Percentiles rank a stretch among this genome's conserved stretches.
These are phyloP conservation scores for Nothura maculosa DNA, from an alignment of 2,797 vertebrate species.

Conservation along the genomic window DNA sequence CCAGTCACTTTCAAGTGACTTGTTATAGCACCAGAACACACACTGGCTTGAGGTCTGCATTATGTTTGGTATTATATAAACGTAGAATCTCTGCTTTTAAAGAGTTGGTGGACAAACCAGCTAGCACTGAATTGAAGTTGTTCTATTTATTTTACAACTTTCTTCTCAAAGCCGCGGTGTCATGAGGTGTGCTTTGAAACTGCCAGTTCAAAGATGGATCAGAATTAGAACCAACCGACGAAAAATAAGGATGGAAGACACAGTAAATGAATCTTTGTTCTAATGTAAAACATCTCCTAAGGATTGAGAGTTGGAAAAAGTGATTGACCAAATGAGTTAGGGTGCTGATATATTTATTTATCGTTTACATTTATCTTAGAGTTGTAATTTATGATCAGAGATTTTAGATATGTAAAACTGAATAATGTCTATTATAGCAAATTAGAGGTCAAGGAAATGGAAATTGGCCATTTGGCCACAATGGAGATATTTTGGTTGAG, in stretches of 20 bases:
- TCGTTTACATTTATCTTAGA: not conserved
- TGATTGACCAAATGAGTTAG: not conserved
- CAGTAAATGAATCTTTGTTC: not conserved
- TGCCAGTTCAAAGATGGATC: not conserved
- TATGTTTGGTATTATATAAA: not conserved
- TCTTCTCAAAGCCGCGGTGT: not conserved
- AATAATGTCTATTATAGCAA: not conserved
- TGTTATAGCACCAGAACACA: not conserved
- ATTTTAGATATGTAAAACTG: not conserved
- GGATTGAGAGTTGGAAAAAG: not conserved
- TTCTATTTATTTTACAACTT: not conserved
- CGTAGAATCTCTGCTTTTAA: not conserved
- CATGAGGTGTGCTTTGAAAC: not conserved
- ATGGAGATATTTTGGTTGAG: not conserved
- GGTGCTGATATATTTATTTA: not conserved
- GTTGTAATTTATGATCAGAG: not conserved
- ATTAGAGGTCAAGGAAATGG: not conserved
- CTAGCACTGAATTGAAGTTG: not conserved
- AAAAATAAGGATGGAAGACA: not conserved
- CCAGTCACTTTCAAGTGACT: no score
- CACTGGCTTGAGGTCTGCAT: accelerated
- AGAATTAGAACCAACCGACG: not conserved
- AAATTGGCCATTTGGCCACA: not conserved
- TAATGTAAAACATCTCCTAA: not conserved
- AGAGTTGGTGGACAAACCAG: not conserved